Evolutionary conservation across 1,140 invertebrate genomes (phyloP).

Genomic region (Augochlora pura): DNA sequence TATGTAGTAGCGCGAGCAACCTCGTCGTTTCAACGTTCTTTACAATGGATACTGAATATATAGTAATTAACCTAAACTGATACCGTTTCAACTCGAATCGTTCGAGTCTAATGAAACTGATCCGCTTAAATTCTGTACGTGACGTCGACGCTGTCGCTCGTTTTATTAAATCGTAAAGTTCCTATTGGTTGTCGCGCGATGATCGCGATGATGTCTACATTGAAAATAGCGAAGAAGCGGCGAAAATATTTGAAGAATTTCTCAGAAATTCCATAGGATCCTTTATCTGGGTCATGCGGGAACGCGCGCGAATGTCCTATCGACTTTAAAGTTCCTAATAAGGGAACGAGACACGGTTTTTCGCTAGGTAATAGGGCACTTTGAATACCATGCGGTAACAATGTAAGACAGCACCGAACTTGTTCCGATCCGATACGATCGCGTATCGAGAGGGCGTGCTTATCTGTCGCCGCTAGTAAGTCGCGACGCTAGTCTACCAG

Average conservation of each 20-base stretch:
- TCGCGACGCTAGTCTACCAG: neutral
- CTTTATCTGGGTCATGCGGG: too few relatives aligned
- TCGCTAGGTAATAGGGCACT: neutral
- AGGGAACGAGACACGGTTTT: conserved; percentile 1
- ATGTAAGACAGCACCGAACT: conserved; percentile 19
- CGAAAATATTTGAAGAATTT: neutral
- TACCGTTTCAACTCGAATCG: too few relatives aligned
- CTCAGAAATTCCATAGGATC: neutral
- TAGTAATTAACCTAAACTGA: too few relatives aligned
- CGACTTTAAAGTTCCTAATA: conserved; percentile 33
- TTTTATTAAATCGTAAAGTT: too few relatives aligned
- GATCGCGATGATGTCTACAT: neutral
- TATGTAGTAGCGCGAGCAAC: too few relatives aligned
- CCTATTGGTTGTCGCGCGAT: too few relatives aligned
- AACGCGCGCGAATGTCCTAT: neutral
- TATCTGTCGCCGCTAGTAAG: conserved; percentile 18
- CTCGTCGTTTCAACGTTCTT: too few relatives aligned
- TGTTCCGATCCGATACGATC: conserved; percentile 20
- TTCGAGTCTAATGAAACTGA: too few relatives aligned
- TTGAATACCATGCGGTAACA: neutral
- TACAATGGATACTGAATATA: too few relatives aligned
- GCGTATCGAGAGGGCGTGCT: conserved; percentile 12
- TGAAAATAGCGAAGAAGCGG: neutral
- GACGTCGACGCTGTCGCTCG: too few relatives aligned
- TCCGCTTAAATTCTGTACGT: too few relatives aligned